Percentiles rank a stretch among this genome's conserved stretches.
These are phyloP conservation scores for Uloborus plumipes DNA, from an alignment of 2,888 invertebrate species.

Conservation along the genomic window DNA sequence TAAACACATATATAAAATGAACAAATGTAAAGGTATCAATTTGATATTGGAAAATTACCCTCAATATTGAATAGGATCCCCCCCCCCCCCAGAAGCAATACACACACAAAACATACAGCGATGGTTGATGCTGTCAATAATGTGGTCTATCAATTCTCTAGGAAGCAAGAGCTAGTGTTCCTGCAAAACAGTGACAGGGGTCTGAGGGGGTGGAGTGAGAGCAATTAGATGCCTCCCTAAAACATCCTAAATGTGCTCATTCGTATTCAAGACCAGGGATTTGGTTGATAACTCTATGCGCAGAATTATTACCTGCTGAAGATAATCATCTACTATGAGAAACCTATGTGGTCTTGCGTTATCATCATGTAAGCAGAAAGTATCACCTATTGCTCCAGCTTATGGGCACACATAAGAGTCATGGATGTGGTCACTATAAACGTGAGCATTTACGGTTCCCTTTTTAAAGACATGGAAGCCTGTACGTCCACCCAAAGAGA, in stretches of 20 bases:
- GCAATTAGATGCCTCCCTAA: not conserved
- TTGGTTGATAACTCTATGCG: not conserved
- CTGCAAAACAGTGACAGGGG: not conserved
- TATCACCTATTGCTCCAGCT: not conserved
- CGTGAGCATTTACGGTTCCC: not conserved
- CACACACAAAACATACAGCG: not conserved
- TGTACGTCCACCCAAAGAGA: too few relatives aligned
- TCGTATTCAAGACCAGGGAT: not conserved
- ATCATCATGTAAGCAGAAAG: not conserved
- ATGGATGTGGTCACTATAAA: not conserved
- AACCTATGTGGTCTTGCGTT: not conserved
- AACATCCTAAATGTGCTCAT: not conserved
- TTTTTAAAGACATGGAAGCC: not conserved
- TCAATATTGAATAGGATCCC: conserved; percentile 1
- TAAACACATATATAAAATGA: not conserved
- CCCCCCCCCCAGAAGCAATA: not conserved
- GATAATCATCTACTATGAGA: not conserved
- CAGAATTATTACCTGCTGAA: not conserved
- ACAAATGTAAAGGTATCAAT: not conserved
- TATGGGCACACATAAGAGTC: not conserved
- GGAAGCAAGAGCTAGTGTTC: not conserved
- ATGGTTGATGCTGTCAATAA: not conserved
- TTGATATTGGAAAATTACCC: not conserved
- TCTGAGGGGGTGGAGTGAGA: not conserved
- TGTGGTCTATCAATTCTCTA: not conserved